Percentiles rank a stretch among this genome's conserved stretches.
Evolutionary conservation across 2,797 vertebrate species (phyloP).

Genomic region (Emydoidea blandingii): DNA sequence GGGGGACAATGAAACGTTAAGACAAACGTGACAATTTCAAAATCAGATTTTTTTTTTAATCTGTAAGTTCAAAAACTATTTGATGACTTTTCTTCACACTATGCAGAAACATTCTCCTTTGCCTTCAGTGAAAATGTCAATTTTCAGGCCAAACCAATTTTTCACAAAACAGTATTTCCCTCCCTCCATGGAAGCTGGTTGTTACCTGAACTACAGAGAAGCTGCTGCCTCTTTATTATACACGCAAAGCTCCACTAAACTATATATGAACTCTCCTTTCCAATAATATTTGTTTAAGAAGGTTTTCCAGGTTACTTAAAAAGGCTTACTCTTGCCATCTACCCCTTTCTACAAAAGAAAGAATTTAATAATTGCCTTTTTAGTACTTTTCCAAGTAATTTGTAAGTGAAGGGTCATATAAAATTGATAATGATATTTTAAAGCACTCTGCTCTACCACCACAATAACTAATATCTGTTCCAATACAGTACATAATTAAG

Average conservation of each 20-base stretch:
- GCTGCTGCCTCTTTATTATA: neutral
- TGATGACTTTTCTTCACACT: neutral
- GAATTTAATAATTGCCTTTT: neutral
- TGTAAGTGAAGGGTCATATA: neutral
- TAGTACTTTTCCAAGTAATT: neutral
- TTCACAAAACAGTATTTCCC: neutral
- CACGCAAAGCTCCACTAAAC: neutral
- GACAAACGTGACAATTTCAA: neutral
- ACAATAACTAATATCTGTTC: neutral
- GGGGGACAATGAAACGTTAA: neutral
- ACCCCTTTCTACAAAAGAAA: neutral
- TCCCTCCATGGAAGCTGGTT: neutral
- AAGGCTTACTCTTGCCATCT: neutral
- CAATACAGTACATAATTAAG: neutral
- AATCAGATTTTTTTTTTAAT: neutral
- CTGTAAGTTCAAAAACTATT: neutral
- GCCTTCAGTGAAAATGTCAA: neutral
- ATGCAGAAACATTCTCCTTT: neutral
- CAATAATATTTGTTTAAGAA: neutral
- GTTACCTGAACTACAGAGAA: neutral
- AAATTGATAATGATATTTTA: neutral
- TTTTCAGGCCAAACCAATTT: neutral
- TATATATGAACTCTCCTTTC: neutral
- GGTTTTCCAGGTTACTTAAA: neutral
- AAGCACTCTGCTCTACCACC: neutral